These are phyloP conservation scores for Scleropages formosus DNA, from an alignment of 2,797 vertebrate species.

Conservation along the genomic window DNA sequence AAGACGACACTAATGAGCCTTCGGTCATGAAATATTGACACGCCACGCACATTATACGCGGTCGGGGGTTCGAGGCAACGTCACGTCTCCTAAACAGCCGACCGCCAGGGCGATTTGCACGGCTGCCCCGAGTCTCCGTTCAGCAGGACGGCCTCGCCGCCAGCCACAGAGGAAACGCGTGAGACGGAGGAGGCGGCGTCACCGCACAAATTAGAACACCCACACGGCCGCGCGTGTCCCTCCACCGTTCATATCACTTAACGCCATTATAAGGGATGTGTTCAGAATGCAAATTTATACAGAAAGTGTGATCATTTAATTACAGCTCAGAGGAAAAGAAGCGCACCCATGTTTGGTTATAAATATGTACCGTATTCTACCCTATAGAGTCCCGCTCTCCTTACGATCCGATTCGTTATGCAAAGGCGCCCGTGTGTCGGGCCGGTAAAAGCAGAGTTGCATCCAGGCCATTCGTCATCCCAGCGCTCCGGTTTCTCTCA, in stretches of 20 bases:
- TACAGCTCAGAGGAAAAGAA: background rate
- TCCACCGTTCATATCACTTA: background rate
- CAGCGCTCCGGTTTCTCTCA: conserved; percentile 11
- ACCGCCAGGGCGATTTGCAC: no score
- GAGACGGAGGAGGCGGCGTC: no score
- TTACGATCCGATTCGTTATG: background rate
- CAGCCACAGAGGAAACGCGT: no score
- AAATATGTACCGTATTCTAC: background rate
- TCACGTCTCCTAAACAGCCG: no score
- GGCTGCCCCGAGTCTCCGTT: no score
- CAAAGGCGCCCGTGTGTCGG: background rate
- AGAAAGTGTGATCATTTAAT: background rate
- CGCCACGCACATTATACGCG: no score
- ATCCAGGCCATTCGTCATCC: conserved; percentile 23
- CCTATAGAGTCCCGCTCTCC: background rate
- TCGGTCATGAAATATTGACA: no score
- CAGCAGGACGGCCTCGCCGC: no score
- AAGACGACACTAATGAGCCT: no score
- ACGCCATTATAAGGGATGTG: background rate
- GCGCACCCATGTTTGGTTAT: background rate
- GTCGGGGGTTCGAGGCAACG: no score
- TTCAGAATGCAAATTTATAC: conserved; percentile 14
- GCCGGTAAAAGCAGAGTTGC: conserved; percentile 12
- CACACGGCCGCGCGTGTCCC: no score
- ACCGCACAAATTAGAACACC: no score